Conservation (phyloP, 2,113 vertebrate genomes). For the Pseudolaguvia tuberculata region DNA sequence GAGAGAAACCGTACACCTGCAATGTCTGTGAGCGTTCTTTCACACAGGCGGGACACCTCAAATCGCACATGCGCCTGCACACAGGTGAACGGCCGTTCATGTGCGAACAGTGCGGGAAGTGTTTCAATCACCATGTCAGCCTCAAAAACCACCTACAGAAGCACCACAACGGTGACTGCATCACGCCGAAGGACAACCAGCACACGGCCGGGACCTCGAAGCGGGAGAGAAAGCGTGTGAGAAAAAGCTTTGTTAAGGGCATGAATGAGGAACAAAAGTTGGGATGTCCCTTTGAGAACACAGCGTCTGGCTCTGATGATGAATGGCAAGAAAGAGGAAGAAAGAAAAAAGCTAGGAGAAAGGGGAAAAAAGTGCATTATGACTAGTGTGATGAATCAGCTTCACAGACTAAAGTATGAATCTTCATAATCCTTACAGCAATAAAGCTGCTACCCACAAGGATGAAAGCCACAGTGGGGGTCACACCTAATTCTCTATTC, state of each 20-base stretch:
- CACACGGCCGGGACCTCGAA: background rate
- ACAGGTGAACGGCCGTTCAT: slow-evolving; percentile 36
- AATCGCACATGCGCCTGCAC: slow-evolving; percentile 35
- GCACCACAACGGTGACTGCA: background rate
- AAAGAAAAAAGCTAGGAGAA: slow-evolving; percentile 5
- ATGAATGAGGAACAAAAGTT: background rate
- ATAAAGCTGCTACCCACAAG: background rate
- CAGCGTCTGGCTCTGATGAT: background rate
- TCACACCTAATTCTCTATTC: background rate
- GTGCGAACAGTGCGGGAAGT: slow-evolving; percentile 35
- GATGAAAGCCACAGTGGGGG: background rate
- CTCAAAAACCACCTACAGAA: slow-evolving; percentile 23
- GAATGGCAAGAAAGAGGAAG: background rate
- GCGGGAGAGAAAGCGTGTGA: background rate
- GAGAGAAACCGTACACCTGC: slow-evolving; percentile 28
- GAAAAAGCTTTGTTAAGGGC: background rate
- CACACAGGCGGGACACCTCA: slow-evolving; percentile 29
- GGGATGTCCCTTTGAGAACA: background rate
- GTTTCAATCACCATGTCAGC: slow-evolving; percentile 37
- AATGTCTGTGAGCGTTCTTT: slow-evolving; percentile 20
- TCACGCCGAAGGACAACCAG: background rate
- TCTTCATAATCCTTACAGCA: background rate
- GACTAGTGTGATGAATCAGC: background rate
- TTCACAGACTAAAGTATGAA: background rate
- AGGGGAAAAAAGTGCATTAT: background rate